A percentile compares a stretch with the other conserved stretches of the same genome.
These are phyloP conservation scores for Phalanger gymnotis DNA, from an alignment of 2,797 vertebrate genomes.

Conservation along the genomic window DNA sequence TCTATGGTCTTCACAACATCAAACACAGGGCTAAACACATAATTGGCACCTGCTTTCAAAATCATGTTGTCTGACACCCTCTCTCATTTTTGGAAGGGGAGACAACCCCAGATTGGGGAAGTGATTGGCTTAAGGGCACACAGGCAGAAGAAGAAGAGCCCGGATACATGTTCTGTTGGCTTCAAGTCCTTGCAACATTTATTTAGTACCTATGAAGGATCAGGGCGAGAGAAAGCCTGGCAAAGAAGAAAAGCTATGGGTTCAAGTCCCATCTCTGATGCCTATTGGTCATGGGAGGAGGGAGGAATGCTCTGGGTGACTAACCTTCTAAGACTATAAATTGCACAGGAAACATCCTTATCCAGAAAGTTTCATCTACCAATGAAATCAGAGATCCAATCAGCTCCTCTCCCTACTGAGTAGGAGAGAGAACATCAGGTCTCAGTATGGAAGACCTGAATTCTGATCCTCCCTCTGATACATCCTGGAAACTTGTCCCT, in stretches of 20 bases:
- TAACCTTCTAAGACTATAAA: neutral
- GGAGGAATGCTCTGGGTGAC: neutral
- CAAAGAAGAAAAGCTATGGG: neutral
- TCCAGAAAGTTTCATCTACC: neutral
- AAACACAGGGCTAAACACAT: neutral
- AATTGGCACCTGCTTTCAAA: neutral
- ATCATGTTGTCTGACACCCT: neutral
- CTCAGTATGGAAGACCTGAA: neutral
- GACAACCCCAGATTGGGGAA: neutral
- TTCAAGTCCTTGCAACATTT: neutral
- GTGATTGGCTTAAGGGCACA: neutral
- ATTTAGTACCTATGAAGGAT: neutral
- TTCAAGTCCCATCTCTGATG: neutral
- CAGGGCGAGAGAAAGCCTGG: neutral
- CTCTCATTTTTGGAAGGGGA: neutral
- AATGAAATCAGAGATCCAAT: neutral
- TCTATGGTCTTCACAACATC: neutral
- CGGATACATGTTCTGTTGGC: neutral
- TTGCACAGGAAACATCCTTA: neutral
- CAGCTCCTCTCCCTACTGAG: neutral
- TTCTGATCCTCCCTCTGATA: neutral
- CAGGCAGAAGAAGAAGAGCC: neutral
- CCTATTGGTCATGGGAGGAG: no score
- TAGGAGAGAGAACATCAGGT: neutral
- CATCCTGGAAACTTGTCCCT: neutral